phyloP scores from a whole-genome alignment of 2,888 invertebrate species.

The Lasioglossum villosulum region DNA sequence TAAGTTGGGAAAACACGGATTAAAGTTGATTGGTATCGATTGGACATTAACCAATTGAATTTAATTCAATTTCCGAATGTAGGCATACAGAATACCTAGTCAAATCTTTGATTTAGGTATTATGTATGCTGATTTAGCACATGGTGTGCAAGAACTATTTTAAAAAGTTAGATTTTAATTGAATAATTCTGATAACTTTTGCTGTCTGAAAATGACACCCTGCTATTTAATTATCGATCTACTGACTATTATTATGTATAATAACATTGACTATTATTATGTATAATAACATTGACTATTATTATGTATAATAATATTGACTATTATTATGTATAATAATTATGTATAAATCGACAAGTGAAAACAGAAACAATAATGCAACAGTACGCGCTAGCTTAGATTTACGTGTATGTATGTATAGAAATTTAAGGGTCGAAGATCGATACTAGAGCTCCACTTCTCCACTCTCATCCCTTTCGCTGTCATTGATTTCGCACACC shows the following conservation, averaged over 20 bases:
- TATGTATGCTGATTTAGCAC: not conserved
- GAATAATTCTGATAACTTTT: not conserved
- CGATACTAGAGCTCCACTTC: constrained; percentile 63
- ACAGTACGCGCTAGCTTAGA: constrained; percentile 32
- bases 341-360: not conserved
- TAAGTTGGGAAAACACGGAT: no score
- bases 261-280: not conserved
- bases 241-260: not conserved
- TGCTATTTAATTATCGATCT: not conserved
- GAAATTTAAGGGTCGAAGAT: constrained; percentile 64
- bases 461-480: constrained; percentile 63
- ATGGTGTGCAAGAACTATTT: not conserved
- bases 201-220: not conserved
- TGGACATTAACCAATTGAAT: not conserved
- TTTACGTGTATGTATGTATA: constrained; percentile 22
- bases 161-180: not conserved
- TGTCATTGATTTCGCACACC: constrained; percentile 75
- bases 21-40: not conserved
- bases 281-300: no score
- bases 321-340: not conserved
- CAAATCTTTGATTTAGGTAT: not conserved
- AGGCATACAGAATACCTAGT: not conserved
- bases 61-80: not conserved
- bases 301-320: not conserved
- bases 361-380: constrained; percentile 7